Evolutionary conservation across 2,888 invertebrate genomes (phyloP), one percentile per base, ranked within the genome.

Genomic region (Thereva nobilitata): DNA sequence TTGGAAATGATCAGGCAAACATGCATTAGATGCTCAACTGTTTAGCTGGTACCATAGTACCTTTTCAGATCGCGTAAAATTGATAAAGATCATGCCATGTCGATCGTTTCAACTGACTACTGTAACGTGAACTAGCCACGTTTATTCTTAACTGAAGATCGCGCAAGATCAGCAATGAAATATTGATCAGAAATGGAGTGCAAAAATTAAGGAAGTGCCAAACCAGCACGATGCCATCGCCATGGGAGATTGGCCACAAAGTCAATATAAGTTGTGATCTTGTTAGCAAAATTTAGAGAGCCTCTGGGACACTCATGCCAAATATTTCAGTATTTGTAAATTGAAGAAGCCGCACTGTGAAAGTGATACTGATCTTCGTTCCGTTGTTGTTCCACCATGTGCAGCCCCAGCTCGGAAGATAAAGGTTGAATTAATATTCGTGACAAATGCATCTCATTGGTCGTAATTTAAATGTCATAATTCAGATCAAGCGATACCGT

Each of bases 381-480:
- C 57, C 9, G 41, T 42, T 55, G 6, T 12, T 55, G 12, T 41
- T 55, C 12, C 12, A 37, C 23, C 23, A 23, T 23, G 35, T 35
- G 44, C 47, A 45, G 47, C 57, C 47, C 47, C 38, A n/a, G 37
- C 35, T 34, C 9, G 40, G 6, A 50, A 23, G 23, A 35, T 10
- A 37, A 6, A 10, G 41, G 23, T 2, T 9, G 61, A 8, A 41
- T 55, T 23, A 40, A 50, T 45, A 41, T 61, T 61, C 61, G 61
- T 61, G 61, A 23, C 6, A 35, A 40, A 41, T 40, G 41, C 61
- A 61, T 50, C 61, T 50, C 61, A 61, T 61, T 61, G 40, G 41
- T 61, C 12, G 61, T 61, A 61, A 45, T 64, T 64, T 64, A 52
- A 64, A 53, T 64, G 64, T 54, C 64, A 64, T 64, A 54, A 64